Percentiles rank a stretch among this genome's conserved stretches.
phyloP scores from a whole-genome alignment of 2,113 vertebrate species.

The Rallus limicola region DNA sequence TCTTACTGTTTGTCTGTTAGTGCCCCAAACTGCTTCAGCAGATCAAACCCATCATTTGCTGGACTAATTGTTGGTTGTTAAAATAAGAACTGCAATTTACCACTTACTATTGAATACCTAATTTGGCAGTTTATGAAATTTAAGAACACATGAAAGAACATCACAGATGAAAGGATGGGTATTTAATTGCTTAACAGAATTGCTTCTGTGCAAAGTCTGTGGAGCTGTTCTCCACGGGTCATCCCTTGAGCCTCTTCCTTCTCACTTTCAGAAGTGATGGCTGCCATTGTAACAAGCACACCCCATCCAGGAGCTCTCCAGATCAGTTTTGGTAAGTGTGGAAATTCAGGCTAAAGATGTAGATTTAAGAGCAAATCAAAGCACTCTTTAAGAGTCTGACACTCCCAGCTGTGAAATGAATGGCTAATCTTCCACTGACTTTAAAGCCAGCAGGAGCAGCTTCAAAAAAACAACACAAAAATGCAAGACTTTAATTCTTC shows the following conservation, averaged over 20 bases:
- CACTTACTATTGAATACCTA: slow-evolving; percentile 10
- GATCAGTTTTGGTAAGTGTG: not conserved
- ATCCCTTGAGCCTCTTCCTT: not conserved
- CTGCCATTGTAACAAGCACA: not conserved
- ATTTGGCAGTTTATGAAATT: slow-evolving; percentile 43
- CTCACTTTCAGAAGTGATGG: not conserved
- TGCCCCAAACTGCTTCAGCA: not conserved
- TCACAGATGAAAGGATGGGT: not conserved
- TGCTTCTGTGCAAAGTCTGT: not conserved
- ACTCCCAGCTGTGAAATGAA: not conserved
- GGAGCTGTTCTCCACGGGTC: not conserved
- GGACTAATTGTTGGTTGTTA: slow-evolving; percentile 8
- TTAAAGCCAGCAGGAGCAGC: not conserved
- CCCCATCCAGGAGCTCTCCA: not conserved
- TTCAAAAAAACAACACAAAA: slow-evolving; percentile 3
- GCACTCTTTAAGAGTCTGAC: not conserved
- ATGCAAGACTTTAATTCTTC: not conserved
- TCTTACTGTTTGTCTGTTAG: not conserved
- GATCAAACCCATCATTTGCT: not conserved
- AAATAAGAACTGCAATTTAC: slow-evolving; percentile 18
- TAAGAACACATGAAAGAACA: slow-evolving; percentile 35
- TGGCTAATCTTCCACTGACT: not conserved
- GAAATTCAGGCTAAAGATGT: not conserved
- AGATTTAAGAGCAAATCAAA: slow-evolving; percentile 25
- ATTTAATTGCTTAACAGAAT: slow-evolving; percentile 2